Percentiles rank a stretch among this genome's conserved stretches.
Evolutionary conservation across 2,113 vertebrate species (phyloP).

Genomic region (Chloropsis hardwickii): DNA sequence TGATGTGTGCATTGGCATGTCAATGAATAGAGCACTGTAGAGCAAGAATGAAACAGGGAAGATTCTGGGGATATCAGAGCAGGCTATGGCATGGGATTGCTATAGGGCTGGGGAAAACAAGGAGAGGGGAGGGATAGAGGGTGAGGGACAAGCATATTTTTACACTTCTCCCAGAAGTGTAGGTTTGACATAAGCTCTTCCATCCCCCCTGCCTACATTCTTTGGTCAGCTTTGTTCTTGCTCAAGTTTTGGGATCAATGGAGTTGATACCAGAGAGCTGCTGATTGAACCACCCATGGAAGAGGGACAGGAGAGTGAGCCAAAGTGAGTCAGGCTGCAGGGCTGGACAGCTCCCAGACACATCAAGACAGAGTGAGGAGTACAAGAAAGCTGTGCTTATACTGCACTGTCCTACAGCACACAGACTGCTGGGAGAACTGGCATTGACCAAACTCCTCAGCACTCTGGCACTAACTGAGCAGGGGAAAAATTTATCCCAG

Average conservation of each 20-base stretch:
- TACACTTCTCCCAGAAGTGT: neutral
- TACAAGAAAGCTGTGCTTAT: neutral
- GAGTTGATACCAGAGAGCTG: neutral
- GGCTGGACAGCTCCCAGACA: neutral
- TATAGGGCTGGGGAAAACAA: neutral
- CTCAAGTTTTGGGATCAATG: neutral
- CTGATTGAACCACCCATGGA: neutral
- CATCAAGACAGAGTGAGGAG: neutral
- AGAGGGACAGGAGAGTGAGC: neutral
- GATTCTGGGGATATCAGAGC: neutral
- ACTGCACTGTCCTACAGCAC: neutral
- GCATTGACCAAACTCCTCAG: neutral
- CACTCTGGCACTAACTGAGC: neutral
- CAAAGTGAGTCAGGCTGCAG: neutral
- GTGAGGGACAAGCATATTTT: neutral
- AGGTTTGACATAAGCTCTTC: neutral
- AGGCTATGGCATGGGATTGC: neutral
- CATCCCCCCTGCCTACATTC: neutral
- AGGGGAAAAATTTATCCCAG: neutral
- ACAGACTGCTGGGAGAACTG: neutral
- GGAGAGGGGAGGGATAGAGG: neutral
- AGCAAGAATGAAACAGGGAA: neutral
- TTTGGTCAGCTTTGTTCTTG: neutral
- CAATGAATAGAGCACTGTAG: neutral
- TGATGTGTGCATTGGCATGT: neutral